phyloP scores from a whole-genome alignment of 1,140 invertebrate genomes.

The Drosophila bocki region DNA sequence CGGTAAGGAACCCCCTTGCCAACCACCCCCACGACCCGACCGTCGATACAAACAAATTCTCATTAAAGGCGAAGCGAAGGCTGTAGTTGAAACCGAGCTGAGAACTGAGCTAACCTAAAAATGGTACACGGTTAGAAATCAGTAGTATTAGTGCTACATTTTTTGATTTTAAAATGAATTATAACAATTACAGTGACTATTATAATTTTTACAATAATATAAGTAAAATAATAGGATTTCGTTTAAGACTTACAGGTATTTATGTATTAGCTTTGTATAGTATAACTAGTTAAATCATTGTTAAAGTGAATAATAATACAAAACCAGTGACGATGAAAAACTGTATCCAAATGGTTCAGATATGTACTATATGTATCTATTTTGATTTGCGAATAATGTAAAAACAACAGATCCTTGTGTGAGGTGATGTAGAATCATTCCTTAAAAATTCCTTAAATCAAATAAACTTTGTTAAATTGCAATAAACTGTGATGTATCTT shows the following conservation, averaged over 20 bases:
- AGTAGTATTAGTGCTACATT: neutral
- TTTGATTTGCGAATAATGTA: too few species aligned
- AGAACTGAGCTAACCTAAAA: constrained; percentile 57
- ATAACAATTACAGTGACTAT: too few species aligned
- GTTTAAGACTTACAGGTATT: neutral
- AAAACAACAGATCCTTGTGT: neutral
- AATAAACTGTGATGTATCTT: neutral
- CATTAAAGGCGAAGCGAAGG: constrained; percentile 72
- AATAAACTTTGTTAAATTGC: neutral
- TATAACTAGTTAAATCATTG: too few species aligned
- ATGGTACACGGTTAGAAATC: constrained; percentile 42
- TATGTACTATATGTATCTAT: too few species aligned
- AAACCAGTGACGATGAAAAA: neutral
- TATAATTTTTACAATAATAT: too few species aligned
- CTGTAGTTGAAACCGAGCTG: constrained; percentile 47
- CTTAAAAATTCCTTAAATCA: neutral
- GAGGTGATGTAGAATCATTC: neutral
- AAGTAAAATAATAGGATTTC: too few species aligned
- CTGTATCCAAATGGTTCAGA: neutral
- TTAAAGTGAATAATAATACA: too few species aligned
- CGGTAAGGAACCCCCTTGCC: constrained; percentile 7
- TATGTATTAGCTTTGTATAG: neutral
- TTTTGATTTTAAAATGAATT: too few species aligned
- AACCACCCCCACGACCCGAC: constrained; percentile 48
- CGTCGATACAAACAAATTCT: constrained; percentile 83